Base-by-base conservation (phyloP, 2,888 invertebrate species). In the Ophion obscuratus region DNA sequence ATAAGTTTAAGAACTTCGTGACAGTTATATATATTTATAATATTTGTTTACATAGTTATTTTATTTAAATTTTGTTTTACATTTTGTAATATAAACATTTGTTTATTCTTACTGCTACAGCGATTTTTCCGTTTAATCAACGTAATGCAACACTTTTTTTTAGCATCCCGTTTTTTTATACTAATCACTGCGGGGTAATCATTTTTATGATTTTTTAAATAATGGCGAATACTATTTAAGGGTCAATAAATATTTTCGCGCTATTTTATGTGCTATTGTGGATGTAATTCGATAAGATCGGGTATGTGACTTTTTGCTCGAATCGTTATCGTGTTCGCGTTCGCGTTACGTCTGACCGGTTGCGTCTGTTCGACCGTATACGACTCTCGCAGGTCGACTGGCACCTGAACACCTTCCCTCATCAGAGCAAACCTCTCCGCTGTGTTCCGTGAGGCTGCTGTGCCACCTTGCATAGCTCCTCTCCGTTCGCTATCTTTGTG, bases 381-480 rank as follows among this genome's bases (percentile, higher is more conserved):
- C 91, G 89, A 89, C 90, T 91, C 91, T 81, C 87, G 89, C 90
- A 88, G 91, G 91, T 90, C 91, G 90, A 92, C 92, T 92, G 92
- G 91, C 92, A 92, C 91, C 89, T 90, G 92, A 91, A 90, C 90
- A 88, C 88, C 90, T 88, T 89, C 85, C 89, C 89, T 89, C 90
- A 88, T 90, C 90, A 89, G 91, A 89, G 88, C 88, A 92, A 89
- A 89, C 91, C 91, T 83, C 81, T 77, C 74, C 75, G 81, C 62
- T 82, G 84, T 84, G 83, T 82, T 80, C 73, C 62, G 83, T 77
- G 79, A 59, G 59, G 85, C 79, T 83, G 80, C 83, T 86, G 77
- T 73, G 83, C 83, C 86, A 86, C 86, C 86, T 86, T 86, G 86
- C 86, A 86, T 70, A 90, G 90, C 89, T 90, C 89, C 90, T 90